These are phyloP conservation scores for Macropis europaea DNA, from an alignment of 2,888 invertebrate species.

Conservation along the genomic window DNA sequence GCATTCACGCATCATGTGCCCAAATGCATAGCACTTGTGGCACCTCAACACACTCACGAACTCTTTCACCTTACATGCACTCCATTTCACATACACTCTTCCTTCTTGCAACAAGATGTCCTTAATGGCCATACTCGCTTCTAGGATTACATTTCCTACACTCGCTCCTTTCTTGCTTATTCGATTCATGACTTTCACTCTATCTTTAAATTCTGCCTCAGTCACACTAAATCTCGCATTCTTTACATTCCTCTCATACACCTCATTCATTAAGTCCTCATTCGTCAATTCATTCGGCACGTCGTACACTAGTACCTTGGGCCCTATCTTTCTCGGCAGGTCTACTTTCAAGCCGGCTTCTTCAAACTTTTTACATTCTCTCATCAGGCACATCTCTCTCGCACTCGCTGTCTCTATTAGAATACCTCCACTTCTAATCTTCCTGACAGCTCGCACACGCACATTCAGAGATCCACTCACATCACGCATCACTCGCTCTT, in stretches of 20 bases:
- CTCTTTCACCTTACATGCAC: neutral
- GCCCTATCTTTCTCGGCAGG: no score
- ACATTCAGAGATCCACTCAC: neutral
- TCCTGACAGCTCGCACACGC: neutral
- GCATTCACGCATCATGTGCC: conserved; percentile 19
- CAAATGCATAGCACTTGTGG: conserved; percentile 16
- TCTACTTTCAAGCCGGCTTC: no score
- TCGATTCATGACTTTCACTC: neutral
- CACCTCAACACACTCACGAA: conserved; percentile 6
- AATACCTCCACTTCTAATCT: neutral
- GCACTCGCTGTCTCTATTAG: no score
- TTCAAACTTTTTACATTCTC: no score
- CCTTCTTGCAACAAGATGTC: neutral
- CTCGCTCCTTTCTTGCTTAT: neutral
- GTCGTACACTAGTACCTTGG: conserved; percentile 7
- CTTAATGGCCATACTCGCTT: neutral
- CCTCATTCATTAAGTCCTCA: neutral
- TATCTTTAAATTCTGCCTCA: conserved; percentile 2
- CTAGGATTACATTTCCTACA: conserved; percentile 10
- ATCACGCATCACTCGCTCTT: neutral
- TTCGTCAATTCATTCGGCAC: conserved; percentile 2
- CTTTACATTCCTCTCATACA: no score
- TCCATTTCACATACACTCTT: conserved; percentile 2
- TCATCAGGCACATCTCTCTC: no score
- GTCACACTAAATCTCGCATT: neutral